Evolutionary conservation across 2,113 vertebrate species (phyloP).

Genomic region (Vicugna pacos): DNA sequence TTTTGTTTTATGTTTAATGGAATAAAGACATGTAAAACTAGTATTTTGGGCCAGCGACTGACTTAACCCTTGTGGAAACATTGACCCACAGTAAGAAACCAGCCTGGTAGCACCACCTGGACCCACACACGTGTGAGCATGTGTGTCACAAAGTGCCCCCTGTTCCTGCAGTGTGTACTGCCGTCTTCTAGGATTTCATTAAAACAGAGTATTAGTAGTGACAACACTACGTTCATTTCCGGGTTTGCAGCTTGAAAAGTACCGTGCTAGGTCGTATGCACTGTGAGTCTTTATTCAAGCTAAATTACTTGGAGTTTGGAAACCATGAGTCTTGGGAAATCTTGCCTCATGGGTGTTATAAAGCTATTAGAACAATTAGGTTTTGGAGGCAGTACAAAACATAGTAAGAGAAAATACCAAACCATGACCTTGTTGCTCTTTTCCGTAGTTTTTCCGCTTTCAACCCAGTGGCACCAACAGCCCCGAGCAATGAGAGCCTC

Average conservation of each 20-base stretch:
- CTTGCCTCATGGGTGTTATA: neutral
- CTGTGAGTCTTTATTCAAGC: conserved; percentile 21
- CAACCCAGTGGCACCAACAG: neutral
- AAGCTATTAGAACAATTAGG: neutral
- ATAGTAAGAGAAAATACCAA: neutral
- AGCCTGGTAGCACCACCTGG: neutral
- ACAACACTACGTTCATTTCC: neutral
- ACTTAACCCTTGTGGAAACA: conserved; percentile 53
- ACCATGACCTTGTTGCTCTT: neutral
- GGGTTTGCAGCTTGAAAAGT: neutral
- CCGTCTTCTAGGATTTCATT: neutral
- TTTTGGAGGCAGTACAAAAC: neutral
- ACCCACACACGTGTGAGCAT: neutral
- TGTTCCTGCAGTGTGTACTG: neutral
- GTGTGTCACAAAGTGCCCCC: neutral
- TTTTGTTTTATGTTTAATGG: conserved; percentile 21
- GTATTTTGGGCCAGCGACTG: neutral
- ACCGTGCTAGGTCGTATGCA: neutral
- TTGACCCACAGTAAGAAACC: neutral
- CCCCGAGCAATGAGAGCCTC: neutral
- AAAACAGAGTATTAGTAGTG: neutral
- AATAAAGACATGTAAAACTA: conserved; percentile 63
- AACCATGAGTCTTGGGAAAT: neutral
- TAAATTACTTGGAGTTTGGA: neutral
- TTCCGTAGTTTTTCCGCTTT: neutral